These are phyloP conservation scores for Verasper variegatus DNA, from an alignment of 2,113 vertebrate species.

Conservation along the genomic window DNA sequence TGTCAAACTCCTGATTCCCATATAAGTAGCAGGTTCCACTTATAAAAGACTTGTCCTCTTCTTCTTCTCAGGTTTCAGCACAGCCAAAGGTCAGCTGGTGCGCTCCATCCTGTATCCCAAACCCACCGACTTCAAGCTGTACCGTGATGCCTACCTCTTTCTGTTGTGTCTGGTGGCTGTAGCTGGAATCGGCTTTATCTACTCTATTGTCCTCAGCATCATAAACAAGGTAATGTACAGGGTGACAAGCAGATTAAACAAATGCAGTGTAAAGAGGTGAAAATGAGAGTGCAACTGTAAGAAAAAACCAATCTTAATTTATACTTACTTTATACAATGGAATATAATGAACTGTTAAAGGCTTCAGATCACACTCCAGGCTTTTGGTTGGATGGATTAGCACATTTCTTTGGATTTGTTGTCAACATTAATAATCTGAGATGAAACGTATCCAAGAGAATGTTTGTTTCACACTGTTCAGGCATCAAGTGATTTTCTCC, in stretches of 20 bases:
- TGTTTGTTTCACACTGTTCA: neutral
- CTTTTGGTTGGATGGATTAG: constrained; percentile 1
- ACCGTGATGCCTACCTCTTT: constrained; percentile 97
- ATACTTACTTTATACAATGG: no score
- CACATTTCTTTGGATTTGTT: constrained; percentile 5
- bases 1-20: no score
- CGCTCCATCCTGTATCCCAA: constrained; percentile 98
- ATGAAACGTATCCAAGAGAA: neutral
- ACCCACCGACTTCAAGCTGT: constrained; percentile 98
- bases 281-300: neutral
- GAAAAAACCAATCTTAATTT: no score
- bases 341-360: neutral
- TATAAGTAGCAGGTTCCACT: neutral
- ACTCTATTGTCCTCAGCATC: constrained; percentile 90
- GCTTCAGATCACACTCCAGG: neutral
- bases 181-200: constrained; percentile 93
- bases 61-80: constrained; percentile 90
- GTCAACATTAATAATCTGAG: neutral
- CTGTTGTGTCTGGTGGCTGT: constrained; percentile 93
- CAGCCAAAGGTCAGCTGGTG: constrained; percentile 96
- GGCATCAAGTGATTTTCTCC: neutral
- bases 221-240: constrained; percentile 86
- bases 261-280: neutral
- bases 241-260: neutral
- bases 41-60: neutral